Percentiles rank a stretch among this genome's conserved stretches.
These are phyloP conservation scores for Alligator mississippiensis DNA, from an alignment of 2,113 vertebrate genomes.

Conservation along the genomic window DNA sequence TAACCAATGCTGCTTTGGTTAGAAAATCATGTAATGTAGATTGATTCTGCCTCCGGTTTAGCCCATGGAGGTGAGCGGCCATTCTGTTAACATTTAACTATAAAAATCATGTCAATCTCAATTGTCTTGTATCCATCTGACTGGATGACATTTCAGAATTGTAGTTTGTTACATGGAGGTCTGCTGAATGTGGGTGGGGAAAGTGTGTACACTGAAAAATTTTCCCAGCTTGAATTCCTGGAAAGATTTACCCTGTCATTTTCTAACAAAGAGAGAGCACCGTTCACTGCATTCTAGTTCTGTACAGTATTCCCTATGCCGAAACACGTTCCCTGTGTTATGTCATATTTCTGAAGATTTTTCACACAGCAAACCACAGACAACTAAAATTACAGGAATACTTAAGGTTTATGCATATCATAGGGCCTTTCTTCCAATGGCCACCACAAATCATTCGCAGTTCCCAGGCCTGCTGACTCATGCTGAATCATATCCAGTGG, in stretches of 20 bases:
- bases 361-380: constrained; percentile 53
- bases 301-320: neutral
- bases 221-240: neutral
- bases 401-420: constrained; percentile 20
- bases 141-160: neutral
- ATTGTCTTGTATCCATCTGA: neutral
- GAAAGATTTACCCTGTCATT: neutral
- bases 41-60: too few relatives aligned
- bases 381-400: constrained; percentile 45
- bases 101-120: too few relatives aligned
- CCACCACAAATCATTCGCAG: constrained; percentile 20
- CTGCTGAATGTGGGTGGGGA: neutral
- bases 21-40: too few relatives aligned
- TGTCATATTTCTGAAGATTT: constrained; percentile 46
- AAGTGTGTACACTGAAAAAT: neutral
- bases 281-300: neutral
- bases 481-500: constrained; percentile 45
- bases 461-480: constrained; percentile 63
- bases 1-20: too few relatives aligned
- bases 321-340: constrained; percentile 46
- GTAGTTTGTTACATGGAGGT: neutral
- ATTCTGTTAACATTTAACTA: too few relatives aligned
- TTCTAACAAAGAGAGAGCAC: neutral
- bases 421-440: constrained; percentile 7
- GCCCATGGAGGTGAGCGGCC: too few relatives aligned